phyloP scores from a whole-genome alignment of 2,113 vertebrate species.

The Bagarius yarrelli region DNA sequence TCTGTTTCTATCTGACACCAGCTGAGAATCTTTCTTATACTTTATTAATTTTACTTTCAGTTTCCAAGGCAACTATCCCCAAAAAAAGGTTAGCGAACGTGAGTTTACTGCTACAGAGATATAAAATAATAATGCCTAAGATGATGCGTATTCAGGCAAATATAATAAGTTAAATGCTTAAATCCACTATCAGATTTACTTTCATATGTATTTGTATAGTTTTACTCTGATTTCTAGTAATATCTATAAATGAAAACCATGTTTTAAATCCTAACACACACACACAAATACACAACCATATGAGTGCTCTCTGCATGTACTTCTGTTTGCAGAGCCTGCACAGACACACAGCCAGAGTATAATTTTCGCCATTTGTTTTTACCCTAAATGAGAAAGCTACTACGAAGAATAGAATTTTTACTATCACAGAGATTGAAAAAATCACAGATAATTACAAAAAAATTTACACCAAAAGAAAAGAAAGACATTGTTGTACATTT shows the following conservation, averaged over 20 bases:
- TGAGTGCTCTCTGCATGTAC: not conserved
- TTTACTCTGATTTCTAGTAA: not conserved
- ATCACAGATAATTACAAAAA: no score
- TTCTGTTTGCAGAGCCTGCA: not conserved
- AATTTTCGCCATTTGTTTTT: no score
- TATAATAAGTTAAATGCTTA: not conserved
- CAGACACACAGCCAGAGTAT: not conserved
- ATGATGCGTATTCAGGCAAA: not conserved
- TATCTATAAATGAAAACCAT: not conserved
- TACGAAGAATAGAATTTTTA: no score
- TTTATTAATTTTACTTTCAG: constrained; percentile 21
- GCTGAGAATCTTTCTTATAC: constrained; percentile 20
- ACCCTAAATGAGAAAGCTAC: no score
- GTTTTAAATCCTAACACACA: not conserved
- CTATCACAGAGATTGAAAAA: no score
- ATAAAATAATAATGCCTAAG: constrained; percentile 10
- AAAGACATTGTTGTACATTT: no score
- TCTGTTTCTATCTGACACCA: constrained; percentile 25
- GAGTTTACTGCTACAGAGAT: not conserved
- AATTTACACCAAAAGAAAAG: no score
- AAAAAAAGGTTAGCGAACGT: not conserved
- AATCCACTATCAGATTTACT: not conserved
- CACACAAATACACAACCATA: not conserved
- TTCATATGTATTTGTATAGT: no score
- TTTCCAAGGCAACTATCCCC: constrained; percentile 27